phyloP scores from a whole-genome alignment of 2,888 invertebrate species.

The Platycheirus rosarum region DNA sequence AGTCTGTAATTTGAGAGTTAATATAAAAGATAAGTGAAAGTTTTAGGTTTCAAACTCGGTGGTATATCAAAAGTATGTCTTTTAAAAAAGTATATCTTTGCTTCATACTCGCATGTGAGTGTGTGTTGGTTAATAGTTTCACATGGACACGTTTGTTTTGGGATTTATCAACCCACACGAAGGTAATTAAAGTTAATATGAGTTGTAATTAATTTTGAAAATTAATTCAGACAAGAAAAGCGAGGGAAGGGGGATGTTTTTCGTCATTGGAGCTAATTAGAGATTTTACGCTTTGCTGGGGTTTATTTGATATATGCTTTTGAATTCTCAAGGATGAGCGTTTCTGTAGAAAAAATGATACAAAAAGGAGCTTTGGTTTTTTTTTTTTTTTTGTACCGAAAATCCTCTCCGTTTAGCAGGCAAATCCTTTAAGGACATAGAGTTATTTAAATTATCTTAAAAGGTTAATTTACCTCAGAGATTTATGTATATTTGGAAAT shows the following conservation, averaged over 20 bases:
- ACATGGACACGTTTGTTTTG: not conserved
- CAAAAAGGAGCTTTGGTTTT: too few relatives aligned
- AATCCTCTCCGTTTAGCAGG: too few relatives aligned
- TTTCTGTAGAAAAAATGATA: too few relatives aligned
- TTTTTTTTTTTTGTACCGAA: too few relatives aligned
- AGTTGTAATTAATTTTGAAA: constrained; percentile 35
- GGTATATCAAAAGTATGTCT: constrained; percentile 26
- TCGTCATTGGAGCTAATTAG: constrained; percentile 18
- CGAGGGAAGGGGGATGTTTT: not conserved
- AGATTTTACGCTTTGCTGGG: not conserved
- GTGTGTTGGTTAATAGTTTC: constrained; percentile 4
- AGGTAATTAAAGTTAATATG: constrained; percentile 24
- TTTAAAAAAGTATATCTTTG: constrained; percentile 17
- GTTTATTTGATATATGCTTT: not conserved
- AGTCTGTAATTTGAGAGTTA: constrained; percentile 61
- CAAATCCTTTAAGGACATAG: too few relatives aligned
- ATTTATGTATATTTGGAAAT: too few relatives aligned
- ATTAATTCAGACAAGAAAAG: constrained; percentile 22
- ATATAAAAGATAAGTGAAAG: constrained; percentile 53
- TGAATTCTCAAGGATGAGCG: too few relatives aligned
- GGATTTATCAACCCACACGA: not conserved
- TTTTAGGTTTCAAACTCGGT: constrained; percentile 25
- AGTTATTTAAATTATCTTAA: too few relatives aligned
- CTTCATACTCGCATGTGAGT: not conserved
- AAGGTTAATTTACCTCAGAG: too few relatives aligned